Evolutionary conservation across 2,113 vertebrate genomes (phyloP).

Genomic region (Pterocles orientalis): DNA sequence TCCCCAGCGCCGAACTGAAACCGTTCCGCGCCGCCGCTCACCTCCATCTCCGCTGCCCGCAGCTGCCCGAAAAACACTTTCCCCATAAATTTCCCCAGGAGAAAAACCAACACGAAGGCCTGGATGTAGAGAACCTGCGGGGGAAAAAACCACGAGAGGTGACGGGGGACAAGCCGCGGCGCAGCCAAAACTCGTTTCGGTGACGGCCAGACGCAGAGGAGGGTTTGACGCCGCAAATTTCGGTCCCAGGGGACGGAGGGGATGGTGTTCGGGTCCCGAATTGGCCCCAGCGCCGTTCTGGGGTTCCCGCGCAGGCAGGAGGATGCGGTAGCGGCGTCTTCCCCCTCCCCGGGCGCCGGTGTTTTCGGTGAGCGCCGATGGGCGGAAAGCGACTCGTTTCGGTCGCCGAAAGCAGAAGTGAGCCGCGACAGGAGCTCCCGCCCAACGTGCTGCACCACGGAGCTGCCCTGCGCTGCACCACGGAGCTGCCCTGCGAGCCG

Average conservation of each 20-base stretch:
- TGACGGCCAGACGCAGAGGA: neutral
- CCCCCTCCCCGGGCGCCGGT: neutral
- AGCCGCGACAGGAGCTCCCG: too few species aligned
- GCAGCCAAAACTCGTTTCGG: neutral
- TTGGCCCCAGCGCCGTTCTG: accelerated
- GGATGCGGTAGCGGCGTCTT: neutral
- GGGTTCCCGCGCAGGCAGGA: accelerated
- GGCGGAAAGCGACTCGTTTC: neutral
- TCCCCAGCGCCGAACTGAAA: neutral
- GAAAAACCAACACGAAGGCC: slow-evolving; percentile 92
- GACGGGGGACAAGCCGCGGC: neutral
- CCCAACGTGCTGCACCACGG: too few species aligned
- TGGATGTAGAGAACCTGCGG: slow-evolving; percentile 92
- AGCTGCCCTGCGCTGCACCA: neutral
- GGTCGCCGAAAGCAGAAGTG: neutral
- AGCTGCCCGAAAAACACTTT: slow-evolving; percentile 95
- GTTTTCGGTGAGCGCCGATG: neutral
- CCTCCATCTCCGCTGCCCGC: slow-evolving; percentile 95
- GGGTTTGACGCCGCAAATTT: neutral
- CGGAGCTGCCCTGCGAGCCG: neutral
- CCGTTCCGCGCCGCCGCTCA: slow-evolving; percentile 18
- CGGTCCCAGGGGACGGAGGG: too few species aligned
- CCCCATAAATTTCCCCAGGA: slow-evolving; percentile 94
- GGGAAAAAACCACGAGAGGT: neutral
- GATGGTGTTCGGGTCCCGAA: accelerated